Base-by-base conservation (phyloP, 2,113 vertebrate genomes). In the Ariopsis seemanni region DNA sequence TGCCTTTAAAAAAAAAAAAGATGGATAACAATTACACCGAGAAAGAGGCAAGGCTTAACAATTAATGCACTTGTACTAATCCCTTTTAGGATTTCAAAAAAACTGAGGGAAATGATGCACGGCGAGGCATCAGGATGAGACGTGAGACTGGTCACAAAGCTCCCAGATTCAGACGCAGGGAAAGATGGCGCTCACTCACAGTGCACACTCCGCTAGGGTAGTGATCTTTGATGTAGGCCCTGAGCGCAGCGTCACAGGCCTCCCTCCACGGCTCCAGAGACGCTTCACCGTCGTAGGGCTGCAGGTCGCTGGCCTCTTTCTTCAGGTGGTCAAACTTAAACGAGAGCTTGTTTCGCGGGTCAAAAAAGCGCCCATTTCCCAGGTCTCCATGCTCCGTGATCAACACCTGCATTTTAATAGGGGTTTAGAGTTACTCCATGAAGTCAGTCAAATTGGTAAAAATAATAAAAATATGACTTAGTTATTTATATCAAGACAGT, bases 241-340 rank as follows among this genome's bases (percentile, higher is more conserved):
- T 95, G 90, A 99, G 42, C 1, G 96, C 97, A 57, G 69, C 92
- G 88, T 98, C 97, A 60, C 97, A 98, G 85, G 97, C 96, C 27
- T 98, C 97, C 89, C 97, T 95, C 98, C 96, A 98, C 0, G 95
- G 92, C 48, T 94, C 95, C 53, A 99, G 93, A 10, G 93, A 90
- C 0, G 93, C 88, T 52, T 98, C 97, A 0, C 92, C 92, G 77
- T 97, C 96, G n/a, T 97, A 96, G 4, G 96, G 92, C 87, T 96
- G 94, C 0, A 95, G 93, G 77, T 98, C 97, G 11, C 96, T 97
- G 50, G 96, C 96, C 94, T 99, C 97, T 94, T 99, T 99, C 91
- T 96, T 96, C 93, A 99, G 95, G 87, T 99, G 98, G 93, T 99
- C 97, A 90, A 97, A 99, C 92, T 97, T 99, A 92, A 99, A 99